phyloP scores from a whole-genome alignment of 2,888 invertebrate species.

The Leptura quadrifasciata region DNA sequence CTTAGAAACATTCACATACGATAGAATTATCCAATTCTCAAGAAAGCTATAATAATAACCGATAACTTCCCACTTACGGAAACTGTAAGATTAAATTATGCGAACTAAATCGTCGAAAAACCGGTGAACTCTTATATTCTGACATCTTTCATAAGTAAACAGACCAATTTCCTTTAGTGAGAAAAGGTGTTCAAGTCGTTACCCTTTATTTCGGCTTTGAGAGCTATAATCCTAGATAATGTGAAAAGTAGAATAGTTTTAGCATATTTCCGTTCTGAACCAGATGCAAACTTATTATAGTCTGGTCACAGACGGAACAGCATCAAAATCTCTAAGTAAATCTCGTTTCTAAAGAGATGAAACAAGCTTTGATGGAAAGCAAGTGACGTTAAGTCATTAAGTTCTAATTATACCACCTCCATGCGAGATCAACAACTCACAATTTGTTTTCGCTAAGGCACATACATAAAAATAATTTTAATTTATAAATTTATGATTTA shows the following conservation, averaged over 20 bases:
- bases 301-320: conserved; percentile 28
- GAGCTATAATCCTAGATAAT: conserved; percentile 29
- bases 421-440: not conserved
- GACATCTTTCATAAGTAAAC: conserved; percentile 15
- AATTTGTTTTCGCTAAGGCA: not conserved
- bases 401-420: conserved; percentile 12
- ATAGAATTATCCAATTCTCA: not conserved
- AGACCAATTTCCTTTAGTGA: conserved; percentile 9
- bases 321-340: conserved; percentile 8
- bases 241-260: conserved; percentile 27
- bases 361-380: conserved; percentile 13
- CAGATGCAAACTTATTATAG: conserved; percentile 8
- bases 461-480: not conserved
- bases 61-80: conserved; percentile 1
- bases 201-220: conserved; percentile 24
- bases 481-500: not conserved
- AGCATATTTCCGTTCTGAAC: conserved; percentile 16
- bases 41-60: not conserved
- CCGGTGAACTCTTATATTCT: not conserved
- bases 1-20: not conserved
- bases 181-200: conserved; percentile 13
- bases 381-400: conserved; percentile 14
- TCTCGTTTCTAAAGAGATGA: conserved; percentile 7
- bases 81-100: not conserved
- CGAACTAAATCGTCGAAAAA: not conserved